phyloP scores from a whole-genome alignment of 1,140 invertebrate species.

The Drosophila auraria region DNA sequence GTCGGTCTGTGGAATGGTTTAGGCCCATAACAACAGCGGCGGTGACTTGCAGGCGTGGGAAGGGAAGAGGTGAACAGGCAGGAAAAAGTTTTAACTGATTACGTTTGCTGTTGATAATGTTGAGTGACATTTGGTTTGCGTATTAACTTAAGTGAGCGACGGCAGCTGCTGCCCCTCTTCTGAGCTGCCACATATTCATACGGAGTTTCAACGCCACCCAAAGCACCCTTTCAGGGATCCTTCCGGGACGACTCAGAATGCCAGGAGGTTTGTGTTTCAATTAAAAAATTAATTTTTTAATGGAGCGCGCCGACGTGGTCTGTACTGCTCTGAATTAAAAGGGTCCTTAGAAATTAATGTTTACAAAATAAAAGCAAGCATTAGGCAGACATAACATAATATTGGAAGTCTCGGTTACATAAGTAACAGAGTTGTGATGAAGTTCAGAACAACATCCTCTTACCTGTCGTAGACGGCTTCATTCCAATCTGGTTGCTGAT shows the following conservation, averaged over 20 bases:
- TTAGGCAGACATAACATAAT: not conserved
- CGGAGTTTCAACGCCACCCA: conserved; percentile 13
- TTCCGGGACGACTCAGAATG: conserved; percentile 42
- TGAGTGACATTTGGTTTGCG: conserved; percentile 81
- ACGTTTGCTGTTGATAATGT: conserved; percentile 81
- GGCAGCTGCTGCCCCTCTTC: conserved; percentile 20
- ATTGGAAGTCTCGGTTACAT: not conserved
- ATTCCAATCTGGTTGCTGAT: conserved; percentile 9
- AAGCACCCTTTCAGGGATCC: conserved; percentile 22
- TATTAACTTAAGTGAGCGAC: conserved; percentile 81
- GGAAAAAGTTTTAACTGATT: conserved; percentile 80
- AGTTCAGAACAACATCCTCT: not conserved
- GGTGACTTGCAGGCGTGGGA: conserved; percentile 1
- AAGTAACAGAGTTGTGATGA: not conserved
- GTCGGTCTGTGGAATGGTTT: conserved; percentile 48
- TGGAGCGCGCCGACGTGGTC: conserved; percentile 38
- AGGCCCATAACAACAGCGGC: conserved; percentile 46
- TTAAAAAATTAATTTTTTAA: conserved; percentile 77
- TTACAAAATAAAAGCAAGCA: conserved; percentile 10
- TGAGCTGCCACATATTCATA: not conserved
- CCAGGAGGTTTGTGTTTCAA: conserved; percentile 76
- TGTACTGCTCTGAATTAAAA: conserved; percentile 27
- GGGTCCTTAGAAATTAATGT: conserved; percentile 64
- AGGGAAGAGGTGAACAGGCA: conserved; percentile 4
- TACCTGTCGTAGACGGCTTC: not conserved